These are phyloP conservation scores for Doris montereyensis DNA, from an alignment of 2,888 invertebrate genomes.

Conservation along the genomic window DNA sequence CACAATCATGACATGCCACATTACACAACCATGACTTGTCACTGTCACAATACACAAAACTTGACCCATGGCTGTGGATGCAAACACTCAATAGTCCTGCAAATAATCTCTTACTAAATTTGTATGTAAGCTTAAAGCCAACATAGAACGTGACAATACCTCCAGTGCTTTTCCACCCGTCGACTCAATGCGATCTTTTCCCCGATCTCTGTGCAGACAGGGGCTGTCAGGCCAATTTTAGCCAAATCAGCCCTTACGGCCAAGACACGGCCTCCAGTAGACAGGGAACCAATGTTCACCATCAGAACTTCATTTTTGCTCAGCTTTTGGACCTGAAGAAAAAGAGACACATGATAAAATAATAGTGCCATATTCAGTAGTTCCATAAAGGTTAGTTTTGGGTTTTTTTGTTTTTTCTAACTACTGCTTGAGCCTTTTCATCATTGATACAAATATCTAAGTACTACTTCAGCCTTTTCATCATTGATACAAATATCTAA, in stretches of 20 bases:
- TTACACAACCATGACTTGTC: background rate
- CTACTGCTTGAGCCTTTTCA: too few species aligned
- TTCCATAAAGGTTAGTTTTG: too few species aligned
- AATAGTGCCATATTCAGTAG: too few species aligned
- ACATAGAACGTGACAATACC: constrained; percentile 78
- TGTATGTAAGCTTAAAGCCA: too few species aligned
- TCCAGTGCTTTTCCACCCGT: constrained; percentile 99
- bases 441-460: too few species aligned
- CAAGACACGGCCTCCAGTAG: constrained; percentile 95
- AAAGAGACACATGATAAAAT: too few species aligned
- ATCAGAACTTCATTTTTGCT: constrained; percentile 92
- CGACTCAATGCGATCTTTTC: constrained; percentile 99
- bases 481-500: too few species aligned
- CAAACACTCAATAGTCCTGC: background rate
- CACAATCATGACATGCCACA: too few species aligned
- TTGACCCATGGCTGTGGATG: background rate
- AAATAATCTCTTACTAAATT: too few species aligned
- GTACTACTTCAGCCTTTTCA: too few species aligned
- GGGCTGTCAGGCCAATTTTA: constrained; percentile 95
- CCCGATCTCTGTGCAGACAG: constrained; percentile 98
- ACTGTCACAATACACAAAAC: background rate
- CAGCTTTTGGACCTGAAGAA: constrained; percentile 87
- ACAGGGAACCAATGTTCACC: constrained; percentile 98
- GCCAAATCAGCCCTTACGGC: constrained; percentile 97
- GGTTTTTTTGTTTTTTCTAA: too few species aligned